phyloP scores from a whole-genome alignment of 2,888 invertebrate species.

The Microctonus aethiopoides region DNA sequence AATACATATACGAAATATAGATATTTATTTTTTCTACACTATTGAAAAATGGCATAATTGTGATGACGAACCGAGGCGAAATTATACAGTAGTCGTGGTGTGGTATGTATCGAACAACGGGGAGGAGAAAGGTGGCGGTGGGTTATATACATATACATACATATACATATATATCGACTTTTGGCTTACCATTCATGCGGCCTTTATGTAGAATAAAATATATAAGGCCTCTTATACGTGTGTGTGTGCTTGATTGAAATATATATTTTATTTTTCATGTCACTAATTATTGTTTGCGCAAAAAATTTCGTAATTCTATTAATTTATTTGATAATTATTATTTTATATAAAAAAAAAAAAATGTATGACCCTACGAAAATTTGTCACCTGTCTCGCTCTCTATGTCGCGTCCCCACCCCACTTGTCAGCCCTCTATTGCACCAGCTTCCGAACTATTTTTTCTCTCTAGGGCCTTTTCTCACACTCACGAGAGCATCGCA shows the following conservation, averaged over 20 bases:
- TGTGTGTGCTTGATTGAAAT: neutral
- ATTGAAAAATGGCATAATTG: neutral
- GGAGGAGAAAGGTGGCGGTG: neutral
- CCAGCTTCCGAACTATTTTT: constrained; percentile 66
- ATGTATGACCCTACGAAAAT: constrained; percentile 56
- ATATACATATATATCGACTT: constrained; percentile 13
- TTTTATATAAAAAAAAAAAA: constrained; percentile 39
- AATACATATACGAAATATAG: neutral
- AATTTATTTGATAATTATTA: constrained; percentile 7
- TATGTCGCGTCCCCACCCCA: constrained; percentile 64
- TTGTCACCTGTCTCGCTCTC: constrained; percentile 64
- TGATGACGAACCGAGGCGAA: neutral
- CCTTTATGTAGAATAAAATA: constrained; percentile 24
- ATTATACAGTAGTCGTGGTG: too few species aligned
- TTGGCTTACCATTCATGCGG: constrained; percentile 45
- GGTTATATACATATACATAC: neutral
- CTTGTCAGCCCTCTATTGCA: constrained; percentile 64
- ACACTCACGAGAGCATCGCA: constrained; percentile 41
- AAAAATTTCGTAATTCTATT: too few species aligned
- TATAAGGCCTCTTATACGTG: constrained; percentile 28
- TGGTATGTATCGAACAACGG: neutral
- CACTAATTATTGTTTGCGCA: constrained; percentile 9
- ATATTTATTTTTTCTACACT: too few species aligned
- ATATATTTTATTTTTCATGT: constrained; percentile 15
- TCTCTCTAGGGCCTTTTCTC: too few species aligned